These are phyloP conservation scores for Crambe crambe DNA, from an alignment of 37 sponge, comb jelly and placozoan genomes.

Conservation along the genomic window DNA sequence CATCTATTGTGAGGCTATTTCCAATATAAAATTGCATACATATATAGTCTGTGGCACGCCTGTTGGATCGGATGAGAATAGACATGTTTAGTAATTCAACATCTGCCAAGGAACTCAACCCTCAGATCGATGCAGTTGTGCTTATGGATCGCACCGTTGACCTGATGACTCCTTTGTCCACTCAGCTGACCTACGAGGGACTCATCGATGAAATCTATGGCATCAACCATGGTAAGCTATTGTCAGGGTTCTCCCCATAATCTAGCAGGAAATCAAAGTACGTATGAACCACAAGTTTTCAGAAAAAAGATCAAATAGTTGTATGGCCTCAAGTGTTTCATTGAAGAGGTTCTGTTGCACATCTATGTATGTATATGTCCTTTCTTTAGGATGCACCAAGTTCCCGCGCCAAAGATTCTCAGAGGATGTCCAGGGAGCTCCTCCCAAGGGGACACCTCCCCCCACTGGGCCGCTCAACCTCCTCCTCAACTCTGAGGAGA, in stretches of 20 bases:
- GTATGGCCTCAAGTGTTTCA: too few relatives aligned
- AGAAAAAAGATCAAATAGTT: not conserved
- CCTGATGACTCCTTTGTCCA: slow-evolving; percentile 91
- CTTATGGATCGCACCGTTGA: slow-evolving; percentile 93
- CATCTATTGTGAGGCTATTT: too few relatives aligned
- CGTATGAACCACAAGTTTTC: not conserved
- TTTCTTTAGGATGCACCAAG: slow-evolving; percentile 22
- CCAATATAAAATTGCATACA: not conserved
- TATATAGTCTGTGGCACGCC: slow-evolving; percentile 71
- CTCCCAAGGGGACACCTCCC: slow-evolving; percentile 38
- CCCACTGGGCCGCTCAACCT: slow-evolving; percentile 40
- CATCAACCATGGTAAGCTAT: slow-evolving; percentile 79
- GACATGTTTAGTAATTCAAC: slow-evolving; percentile 23
- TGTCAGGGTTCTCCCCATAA: too few relatives aligned
- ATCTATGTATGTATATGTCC: too few relatives aligned
- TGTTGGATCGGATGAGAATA: slow-evolving; percentile 73
- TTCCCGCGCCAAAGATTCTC: slow-evolving; percentile 79
- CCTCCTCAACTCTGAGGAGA: slow-evolving; percentile 71
- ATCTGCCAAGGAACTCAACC: slow-evolving; percentile 44
- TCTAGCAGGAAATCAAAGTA: too few relatives aligned
- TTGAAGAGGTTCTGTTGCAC: too few relatives aligned
- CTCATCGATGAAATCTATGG: slow-evolving; percentile 94
- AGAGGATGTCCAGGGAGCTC: slow-evolving; percentile 63
- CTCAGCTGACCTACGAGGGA: slow-evolving; percentile 97
- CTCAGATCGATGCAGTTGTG: slow-evolving; percentile 84